A percentile compares a stretch with the other conserved stretches of the same genome.
Evolutionary conservation across 2,113 vertebrate species (phyloP).

Genomic region (Sarotherodon lohbergeri): DNA sequence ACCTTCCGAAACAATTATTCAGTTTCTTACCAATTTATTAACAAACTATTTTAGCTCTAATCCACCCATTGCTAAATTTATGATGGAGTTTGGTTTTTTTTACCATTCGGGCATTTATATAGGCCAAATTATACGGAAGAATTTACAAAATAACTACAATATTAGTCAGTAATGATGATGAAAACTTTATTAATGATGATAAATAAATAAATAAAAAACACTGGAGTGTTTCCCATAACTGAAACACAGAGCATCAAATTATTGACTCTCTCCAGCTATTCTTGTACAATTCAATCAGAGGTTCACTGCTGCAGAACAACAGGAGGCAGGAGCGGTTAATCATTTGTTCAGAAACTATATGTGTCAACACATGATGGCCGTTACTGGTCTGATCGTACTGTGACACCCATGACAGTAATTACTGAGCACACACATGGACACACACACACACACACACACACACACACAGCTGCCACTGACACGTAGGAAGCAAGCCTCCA

Average conservation of each 20-base stretch:
- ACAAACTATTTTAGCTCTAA: background rate
- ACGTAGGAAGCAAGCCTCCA: slow-evolving; percentile 36
- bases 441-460: background rate
- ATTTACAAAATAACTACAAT: background rate
- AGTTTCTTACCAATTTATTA: background rate
- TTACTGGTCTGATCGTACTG: slow-evolving; percentile 28
- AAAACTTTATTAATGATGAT: background rate
- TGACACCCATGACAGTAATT: slow-evolving; percentile 15
- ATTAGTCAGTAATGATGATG: background rate
- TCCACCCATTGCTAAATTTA: background rate
- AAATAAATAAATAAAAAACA: background rate
- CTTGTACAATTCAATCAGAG: background rate
- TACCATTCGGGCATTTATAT: background rate
- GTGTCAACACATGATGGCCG: slow-evolving; percentile 54
- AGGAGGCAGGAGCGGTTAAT: slow-evolving; percentile 12
- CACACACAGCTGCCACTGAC: slow-evolving; percentile 63
- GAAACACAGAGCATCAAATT: background rate
- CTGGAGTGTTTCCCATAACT: background rate
- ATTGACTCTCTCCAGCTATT: background rate
- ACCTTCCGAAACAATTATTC: background rate
- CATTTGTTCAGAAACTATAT: slow-evolving; percentile 45
- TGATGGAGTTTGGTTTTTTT: background rate
- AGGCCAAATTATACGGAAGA: background rate
- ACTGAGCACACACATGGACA: slow-evolving; percentile 4
- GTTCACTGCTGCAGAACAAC: background rate